These are phyloP conservation scores for Podarcis lilfordi DNA, from an alignment of 2,797 vertebrate species.

Conservation along the genomic window DNA sequence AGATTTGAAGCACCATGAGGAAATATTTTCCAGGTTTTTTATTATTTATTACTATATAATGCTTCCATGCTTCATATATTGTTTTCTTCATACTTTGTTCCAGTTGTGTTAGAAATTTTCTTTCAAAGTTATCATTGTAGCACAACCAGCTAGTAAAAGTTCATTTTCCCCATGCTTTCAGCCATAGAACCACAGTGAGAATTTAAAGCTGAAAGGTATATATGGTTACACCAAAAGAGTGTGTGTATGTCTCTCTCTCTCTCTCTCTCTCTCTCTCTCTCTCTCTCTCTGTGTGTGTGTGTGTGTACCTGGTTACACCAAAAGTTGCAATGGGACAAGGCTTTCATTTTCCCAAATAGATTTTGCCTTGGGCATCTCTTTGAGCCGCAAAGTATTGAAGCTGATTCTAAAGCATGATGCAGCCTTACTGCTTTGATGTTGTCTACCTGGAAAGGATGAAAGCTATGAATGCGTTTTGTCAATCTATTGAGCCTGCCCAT, in stretches of 20 bases:
- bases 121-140: background rate
- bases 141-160: background rate
- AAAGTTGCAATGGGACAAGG: conserved; percentile 31
- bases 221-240: conserved; percentile 27
- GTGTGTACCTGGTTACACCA: conserved; percentile 32
- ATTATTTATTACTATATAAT: background rate
- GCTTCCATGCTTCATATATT: too few species aligned
- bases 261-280: too few species aligned
- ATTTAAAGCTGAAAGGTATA: conserved; percentile 29
- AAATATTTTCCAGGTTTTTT: background rate
- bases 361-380: background rate
- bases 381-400: background rate
- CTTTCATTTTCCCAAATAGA: conserved; percentile 46
- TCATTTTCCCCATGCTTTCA: conserved; percentile 27
- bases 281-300: background rate
- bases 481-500: background rate
- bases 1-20: background rate
- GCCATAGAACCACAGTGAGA: background rate
- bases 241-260: background rate
- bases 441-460: conserved; percentile 43
- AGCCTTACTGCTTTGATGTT: conserved; percentile 38
- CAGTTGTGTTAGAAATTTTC: background rate
- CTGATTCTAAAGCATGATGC: conserved; percentile 18
- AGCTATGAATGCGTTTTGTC: conserved; percentile 27
- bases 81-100: background rate